Conservation (phyloP, 2,888 invertebrate species). For the Torymus tubicola region DNA sequence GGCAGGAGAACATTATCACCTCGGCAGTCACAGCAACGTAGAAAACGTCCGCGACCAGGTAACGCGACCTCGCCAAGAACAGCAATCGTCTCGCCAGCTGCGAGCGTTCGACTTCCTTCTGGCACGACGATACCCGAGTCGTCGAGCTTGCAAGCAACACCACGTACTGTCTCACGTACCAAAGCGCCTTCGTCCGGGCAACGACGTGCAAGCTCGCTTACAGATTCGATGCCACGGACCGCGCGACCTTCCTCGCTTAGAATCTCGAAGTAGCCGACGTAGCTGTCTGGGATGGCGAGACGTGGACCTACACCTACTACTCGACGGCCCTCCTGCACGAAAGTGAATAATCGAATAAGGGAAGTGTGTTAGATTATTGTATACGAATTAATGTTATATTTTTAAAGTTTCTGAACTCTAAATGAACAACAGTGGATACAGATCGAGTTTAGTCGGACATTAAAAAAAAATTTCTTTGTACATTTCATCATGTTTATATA, state of each 20-base stretch:
- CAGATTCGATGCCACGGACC: conserved; percentile 92
- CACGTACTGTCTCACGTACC: conserved; percentile 87
- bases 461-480: background rate
- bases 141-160: conserved; percentile 77
- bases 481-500: background rate
- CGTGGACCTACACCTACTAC: conserved; percentile 89
- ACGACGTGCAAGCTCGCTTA: conserved; percentile 87
- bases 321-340: conserved; percentile 83
- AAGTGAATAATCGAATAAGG: too few relatives aligned
- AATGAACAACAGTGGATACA: too few relatives aligned
- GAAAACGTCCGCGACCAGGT: conserved; percentile 85
- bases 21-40: conserved; percentile 90
- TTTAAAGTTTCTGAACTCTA: too few relatives aligned
- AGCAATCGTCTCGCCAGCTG: conserved; percentile 90
- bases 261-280: conserved; percentile 94
- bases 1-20: conserved; percentile 90
- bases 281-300: conserved; percentile 92
- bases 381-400: too few relatives aligned
- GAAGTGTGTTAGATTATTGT: too few relatives aligned
- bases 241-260: conserved; percentile 95
- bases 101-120: conserved; percentile 85
- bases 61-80: conserved; percentile 85
- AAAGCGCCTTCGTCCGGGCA: conserved; percentile 86
- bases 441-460: background rate
- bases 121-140: conserved; percentile 78